Conservation (phyloP, 2,888 invertebrate genomes). For the Xanthorhoe spadicearia region DNA sequence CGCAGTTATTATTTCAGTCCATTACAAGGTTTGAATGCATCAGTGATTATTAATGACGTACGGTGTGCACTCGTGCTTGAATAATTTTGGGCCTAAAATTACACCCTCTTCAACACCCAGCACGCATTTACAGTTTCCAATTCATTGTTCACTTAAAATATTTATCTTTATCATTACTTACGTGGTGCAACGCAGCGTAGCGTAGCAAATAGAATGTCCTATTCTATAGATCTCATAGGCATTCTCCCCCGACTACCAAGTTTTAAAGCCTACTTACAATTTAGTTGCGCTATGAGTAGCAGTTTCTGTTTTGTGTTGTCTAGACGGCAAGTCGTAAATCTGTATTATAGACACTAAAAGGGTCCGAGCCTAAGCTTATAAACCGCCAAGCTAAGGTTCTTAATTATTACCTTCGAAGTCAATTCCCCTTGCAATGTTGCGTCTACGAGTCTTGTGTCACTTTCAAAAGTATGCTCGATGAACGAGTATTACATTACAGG, state of each 20-base stretch:
- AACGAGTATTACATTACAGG: constrained; percentile 32
- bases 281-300: constrained; percentile 34
- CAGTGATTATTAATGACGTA: neutral
- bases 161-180: neutral
- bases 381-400: constrained; percentile 14
- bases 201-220: neutral
- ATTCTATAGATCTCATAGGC: neutral
- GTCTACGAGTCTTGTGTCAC: constrained; percentile 11
- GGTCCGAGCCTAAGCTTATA: constrained; percentile 36
- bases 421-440: constrained; percentile 8
- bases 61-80: neutral
- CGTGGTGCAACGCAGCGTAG: neutral
- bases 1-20: neutral
- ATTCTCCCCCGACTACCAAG: constrained; percentile 2
- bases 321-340: constrained; percentile 51
- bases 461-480: constrained; percentile 25
- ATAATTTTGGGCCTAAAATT: constrained; percentile 9
- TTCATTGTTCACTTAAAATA: neutral
- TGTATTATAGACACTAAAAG: constrained; percentile 38
- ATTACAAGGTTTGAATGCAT: neutral
- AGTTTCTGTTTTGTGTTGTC: constrained; percentile 44
- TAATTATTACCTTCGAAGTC: constrained; percentile 18
- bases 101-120: neutral
- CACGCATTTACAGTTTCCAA: neutral
- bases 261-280: constrained; percentile 33